Conservation (phyloP, 2,797 vertebrate genomes). For the Chloroceryle amazona region DNA sequence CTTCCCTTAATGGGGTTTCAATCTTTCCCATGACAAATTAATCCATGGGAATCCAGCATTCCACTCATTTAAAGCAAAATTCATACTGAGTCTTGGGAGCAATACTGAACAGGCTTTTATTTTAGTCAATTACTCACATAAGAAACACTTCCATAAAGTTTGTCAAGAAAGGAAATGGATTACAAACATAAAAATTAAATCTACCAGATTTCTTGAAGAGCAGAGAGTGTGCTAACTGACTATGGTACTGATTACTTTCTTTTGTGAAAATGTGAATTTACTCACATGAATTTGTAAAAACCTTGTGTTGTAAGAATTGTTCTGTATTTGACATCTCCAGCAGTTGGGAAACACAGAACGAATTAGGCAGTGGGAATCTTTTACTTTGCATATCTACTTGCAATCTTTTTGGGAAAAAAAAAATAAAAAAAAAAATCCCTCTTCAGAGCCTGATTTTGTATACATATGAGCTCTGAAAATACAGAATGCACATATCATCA, state of each 20-base stretch:
- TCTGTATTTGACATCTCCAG: not conserved
- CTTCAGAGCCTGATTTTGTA: not conserved
- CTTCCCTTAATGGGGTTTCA: not conserved
- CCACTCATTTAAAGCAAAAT: not conserved
- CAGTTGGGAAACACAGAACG: not conserved
- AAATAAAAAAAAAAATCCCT: not conserved
- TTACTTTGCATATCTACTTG: not conserved
- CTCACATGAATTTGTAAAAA: not conserved
- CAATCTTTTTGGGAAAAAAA: not conserved
- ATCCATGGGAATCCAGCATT: not conserved
- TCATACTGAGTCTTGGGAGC: not conserved
- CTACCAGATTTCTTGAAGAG: not conserved
- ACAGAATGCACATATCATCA: not conserved
- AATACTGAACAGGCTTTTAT: not conserved
- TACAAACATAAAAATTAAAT: constrained; percentile 9
- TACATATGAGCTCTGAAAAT: not conserved
- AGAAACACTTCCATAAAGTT: not conserved
- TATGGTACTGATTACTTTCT: not conserved
- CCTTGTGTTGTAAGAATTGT: not conserved
- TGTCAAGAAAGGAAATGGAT: constrained; percentile 14
- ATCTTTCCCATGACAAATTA: not conserved
- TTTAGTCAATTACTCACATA: not conserved
- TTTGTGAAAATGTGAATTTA: not conserved
- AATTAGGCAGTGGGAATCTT: not conserved
- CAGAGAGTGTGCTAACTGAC: not conserved